Evolutionary conservation across 1,140 invertebrate species (phyloP).

Genomic region (Potamilus streckersoni): DNA sequence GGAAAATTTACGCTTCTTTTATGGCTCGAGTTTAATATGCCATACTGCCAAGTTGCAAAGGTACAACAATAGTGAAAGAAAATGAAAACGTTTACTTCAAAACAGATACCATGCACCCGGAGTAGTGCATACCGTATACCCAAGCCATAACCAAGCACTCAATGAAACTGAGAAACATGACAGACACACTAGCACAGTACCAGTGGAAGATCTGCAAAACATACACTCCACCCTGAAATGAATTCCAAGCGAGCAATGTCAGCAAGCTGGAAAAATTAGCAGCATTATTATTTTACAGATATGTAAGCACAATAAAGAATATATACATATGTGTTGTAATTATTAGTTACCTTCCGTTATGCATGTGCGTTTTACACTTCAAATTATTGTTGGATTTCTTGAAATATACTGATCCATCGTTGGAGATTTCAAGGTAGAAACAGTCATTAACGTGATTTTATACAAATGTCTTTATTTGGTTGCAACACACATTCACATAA

Average conservation of each 20-base stretch:
- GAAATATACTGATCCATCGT: background rate
- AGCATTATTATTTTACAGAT: background rate
- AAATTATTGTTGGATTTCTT: background rate
- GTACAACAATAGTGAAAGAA: too few relatives aligned
- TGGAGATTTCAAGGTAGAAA: too few relatives aligned
- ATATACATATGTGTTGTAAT: background rate
- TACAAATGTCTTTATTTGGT: too few relatives aligned
- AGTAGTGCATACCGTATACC: slow-evolving; percentile 62
- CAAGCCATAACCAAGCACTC: slow-evolving; percentile 68
- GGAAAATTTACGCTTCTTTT: too few relatives aligned
- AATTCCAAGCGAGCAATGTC: background rate
- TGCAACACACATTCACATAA: too few relatives aligned
- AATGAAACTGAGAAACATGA: slow-evolving; percentile 79
- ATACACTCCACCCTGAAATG: slow-evolving; percentile 77
- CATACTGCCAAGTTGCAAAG: too few relatives aligned
- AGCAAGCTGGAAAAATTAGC: background rate
- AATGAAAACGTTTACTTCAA: too few relatives aligned
- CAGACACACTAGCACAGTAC: slow-evolving; percentile 86
- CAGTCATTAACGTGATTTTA: too few relatives aligned
- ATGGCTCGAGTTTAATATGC: too few relatives aligned
- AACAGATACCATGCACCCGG: too few relatives aligned
- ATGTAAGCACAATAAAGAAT: background rate
- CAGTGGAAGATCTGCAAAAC: slow-evolving; percentile 87
- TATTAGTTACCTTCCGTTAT: background rate
- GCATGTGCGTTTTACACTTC: background rate